These are phyloP conservation scores for Drosophila miranda DNA, from an alignment of 1,140 invertebrate species.

Conservation along the genomic window DNA sequence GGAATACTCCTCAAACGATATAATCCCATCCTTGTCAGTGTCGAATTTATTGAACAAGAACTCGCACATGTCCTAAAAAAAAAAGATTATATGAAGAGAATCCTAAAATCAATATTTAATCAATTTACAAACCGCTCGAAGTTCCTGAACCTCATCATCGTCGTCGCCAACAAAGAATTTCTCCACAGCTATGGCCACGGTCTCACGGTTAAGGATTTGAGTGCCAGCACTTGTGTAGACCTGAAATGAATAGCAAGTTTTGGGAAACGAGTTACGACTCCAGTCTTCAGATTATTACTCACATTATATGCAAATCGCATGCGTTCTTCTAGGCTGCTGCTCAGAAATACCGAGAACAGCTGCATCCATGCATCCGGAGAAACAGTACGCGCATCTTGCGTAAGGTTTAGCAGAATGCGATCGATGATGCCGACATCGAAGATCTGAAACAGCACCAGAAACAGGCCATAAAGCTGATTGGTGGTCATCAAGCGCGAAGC, in stretches of 20 bases:
- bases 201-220: constrained; percentile 60
- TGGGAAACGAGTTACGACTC: neutral
- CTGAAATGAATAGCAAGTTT: constrained; percentile 21
- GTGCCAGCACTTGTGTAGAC: constrained; percentile 61
- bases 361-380: constrained; percentile 67
- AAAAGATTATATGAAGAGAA: no score
- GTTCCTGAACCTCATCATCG: constrained; percentile 72
- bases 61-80: constrained; percentile 89
- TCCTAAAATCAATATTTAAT: no score
- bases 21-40: constrained; percentile 89
- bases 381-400: constrained; percentile 59
- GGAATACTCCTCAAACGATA: constrained; percentile 89
- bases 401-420: constrained; percentile 66
- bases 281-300: neutral
- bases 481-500: constrained; percentile 64
- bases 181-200: constrained; percentile 60
- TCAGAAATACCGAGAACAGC: constrained; percentile 66
- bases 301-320: constrained; percentile 68
- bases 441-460: constrained; percentile 65
- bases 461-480: constrained; percentile 68
- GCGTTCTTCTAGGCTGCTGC: constrained; percentile 48
- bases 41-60: constrained; percentile 90
- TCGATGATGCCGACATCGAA: constrained; percentile 70
- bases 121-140: constrained; percentile 53
- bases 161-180: constrained; percentile 74